Evolutionary conservation across 2,113 vertebrate species (phyloP).

Genomic region (Planiliza haematocheilus): DNA sequence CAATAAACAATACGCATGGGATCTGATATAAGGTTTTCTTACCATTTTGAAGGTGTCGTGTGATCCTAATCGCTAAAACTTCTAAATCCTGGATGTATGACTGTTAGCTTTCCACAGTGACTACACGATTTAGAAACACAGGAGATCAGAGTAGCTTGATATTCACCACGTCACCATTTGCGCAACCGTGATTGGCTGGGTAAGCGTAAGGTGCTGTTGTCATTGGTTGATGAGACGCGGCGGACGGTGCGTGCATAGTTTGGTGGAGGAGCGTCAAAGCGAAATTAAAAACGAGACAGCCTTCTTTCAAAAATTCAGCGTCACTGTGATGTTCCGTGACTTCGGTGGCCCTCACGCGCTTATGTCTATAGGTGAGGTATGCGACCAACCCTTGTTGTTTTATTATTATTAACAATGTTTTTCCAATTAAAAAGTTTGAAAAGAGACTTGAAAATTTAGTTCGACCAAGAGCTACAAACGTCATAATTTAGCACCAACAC

Average conservation of each 20-base stretch:
- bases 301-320: too few species aligned
- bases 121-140: constrained; percentile 81
- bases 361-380: background rate
- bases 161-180: background rate
- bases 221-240: constrained; percentile 18
- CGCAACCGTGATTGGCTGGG: constrained; percentile 49
- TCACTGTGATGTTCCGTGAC: too few species aligned
- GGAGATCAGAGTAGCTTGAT: background rate
- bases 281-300: constrained; percentile 46
- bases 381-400: background rate
- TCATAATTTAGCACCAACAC: too few species aligned
- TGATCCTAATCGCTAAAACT: background rate
- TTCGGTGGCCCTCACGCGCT: background rate
- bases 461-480: too few species aligned
- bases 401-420: too few species aligned
- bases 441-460: too few species aligned
- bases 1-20: fast-evolving
- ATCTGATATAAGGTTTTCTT: constrained; percentile 9
- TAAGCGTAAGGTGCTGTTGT: fast-evolving
- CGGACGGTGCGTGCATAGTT: constrained; percentile 37
- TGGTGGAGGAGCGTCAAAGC: constrained; percentile 60
- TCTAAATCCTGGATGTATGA: background rate
- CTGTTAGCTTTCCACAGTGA: constrained; percentile 65
- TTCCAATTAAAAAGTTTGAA: too few species aligned
- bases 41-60: constrained; percentile 67